A percentile compares a stretch with the other conserved stretches of the same genome.
These are phyloP conservation scores for Neomorphus geoffroyi DNA, from an alignment of 2,797 vertebrate species.

Conservation along the genomic window DNA sequence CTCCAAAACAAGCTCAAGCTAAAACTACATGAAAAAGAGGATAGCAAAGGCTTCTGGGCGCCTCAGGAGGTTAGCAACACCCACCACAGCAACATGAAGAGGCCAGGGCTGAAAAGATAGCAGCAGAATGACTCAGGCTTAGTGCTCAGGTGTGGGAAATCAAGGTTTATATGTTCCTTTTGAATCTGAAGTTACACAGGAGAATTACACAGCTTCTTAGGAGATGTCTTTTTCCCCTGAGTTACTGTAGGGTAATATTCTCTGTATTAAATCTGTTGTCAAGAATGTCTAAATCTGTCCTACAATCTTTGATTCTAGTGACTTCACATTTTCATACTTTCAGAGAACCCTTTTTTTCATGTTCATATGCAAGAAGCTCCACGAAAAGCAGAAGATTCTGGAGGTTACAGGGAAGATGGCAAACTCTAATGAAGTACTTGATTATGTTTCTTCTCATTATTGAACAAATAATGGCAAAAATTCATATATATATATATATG, in stretches of 20 bases:
- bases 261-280: not conserved
- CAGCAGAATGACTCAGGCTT: not conserved
- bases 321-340: not conserved
- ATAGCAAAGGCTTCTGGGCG: not conserved
- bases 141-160: rapidly evolving
- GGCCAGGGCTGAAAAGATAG: not conserved
- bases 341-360: not conserved
- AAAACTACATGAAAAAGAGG: not conserved
- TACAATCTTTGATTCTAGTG: not conserved
- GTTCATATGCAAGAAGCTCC: not conserved
- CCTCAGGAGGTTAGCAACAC: not conserved
- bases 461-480: not conserved
- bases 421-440: not conserved
- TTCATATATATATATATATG: not conserved
- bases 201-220: not conserved
- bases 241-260: not conserved
- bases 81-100: not conserved
- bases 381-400: not conserved
- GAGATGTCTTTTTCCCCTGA: not conserved
- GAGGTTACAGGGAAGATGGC: not conserved
- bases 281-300: not conserved
- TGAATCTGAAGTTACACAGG: rapidly evolving
- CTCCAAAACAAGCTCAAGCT: not conserved
- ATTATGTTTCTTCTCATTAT: not conserved
- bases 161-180: not conserved